These are phyloP conservation scores for Miopithecus talapoin DNA, from an alignment of 2,797 vertebrate species.

Conservation along the genomic window DNA sequence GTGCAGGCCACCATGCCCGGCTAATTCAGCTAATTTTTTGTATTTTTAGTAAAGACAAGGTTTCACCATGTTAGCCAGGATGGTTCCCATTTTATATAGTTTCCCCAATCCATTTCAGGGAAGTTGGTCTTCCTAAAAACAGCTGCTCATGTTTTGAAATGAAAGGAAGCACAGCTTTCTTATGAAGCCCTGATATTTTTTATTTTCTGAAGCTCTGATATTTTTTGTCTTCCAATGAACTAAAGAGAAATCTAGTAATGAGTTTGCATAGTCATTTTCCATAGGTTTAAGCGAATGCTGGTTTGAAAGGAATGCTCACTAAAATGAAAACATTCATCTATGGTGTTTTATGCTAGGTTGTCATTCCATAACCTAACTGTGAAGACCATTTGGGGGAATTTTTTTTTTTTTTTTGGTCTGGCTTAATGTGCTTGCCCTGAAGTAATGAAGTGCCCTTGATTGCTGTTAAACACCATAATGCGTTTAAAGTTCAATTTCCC, in stretches of 20 bases:
- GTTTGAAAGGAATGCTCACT: background rate
- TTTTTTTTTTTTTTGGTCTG: background rate
- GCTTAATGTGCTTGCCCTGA: constrained; percentile 80
- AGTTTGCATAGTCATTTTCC: background rate
- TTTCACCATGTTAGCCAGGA: too few relatives aligned
- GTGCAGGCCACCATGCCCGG: too few relatives aligned
- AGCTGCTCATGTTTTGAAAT: background rate
- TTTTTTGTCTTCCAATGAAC: background rate
- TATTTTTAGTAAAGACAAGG: too few relatives aligned
- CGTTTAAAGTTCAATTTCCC: constrained; percentile 70
- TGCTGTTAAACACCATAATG: constrained; percentile 81
- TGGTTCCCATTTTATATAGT: background rate
- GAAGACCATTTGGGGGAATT: constrained; percentile 67
- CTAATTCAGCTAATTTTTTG: too few relatives aligned
- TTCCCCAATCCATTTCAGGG: background rate
- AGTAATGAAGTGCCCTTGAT: constrained; percentile 89
- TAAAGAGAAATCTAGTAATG: background rate
- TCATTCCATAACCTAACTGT: background rate
- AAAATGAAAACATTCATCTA: background rate
- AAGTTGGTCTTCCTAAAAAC: background rate
- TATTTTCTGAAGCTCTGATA: background rate
- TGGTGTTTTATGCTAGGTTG: background rate
- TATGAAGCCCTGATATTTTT: background rate
- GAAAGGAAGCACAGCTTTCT: background rate
- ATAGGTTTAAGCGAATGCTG: background rate